Evolutionary conservation across 2,797 vertebrate species (phyloP), one percentile per base, ranked within the genome.

Genomic region (Gallirallus australis): DNA sequence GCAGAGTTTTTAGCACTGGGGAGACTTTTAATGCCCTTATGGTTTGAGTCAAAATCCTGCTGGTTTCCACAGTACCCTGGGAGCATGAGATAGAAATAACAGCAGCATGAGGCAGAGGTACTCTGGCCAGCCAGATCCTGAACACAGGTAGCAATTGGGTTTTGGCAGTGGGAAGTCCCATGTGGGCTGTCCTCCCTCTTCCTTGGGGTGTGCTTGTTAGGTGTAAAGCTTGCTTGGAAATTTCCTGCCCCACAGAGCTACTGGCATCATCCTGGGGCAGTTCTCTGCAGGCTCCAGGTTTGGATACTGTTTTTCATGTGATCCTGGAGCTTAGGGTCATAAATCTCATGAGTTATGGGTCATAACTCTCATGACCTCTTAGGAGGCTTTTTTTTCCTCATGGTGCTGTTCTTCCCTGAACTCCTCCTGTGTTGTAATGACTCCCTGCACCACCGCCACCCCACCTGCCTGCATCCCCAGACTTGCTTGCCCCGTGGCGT

Each of bases 381-480:
- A 20, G 69, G 45, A 86, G 27, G 17, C 52, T 81, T 89, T 40
- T 8, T 70, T 77, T 78, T 5, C 15, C 19, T 69, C 24, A 39
- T 9, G 2, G 11, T 63, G 27, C 61, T 60, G 6, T 61, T 84
- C 9, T 63, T 76, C 66, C 78, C 48, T 81, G 57, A 94, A n/a
- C 11, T 66, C 15, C 7, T 69, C 15, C 42, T 57, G 28, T 47
- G 15, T 24, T 1, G 0, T 66, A 30, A 40, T 0, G 5, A 12
- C 42, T 73, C 0, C 0, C 35, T 39, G n/a, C 33, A 48, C 33
- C 45, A 66, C 35, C 63, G 9, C 39, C 91, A 21, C 14, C n/a
- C 48, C 45, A 39, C 25, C 18, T 60, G 45, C 40, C 23, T 61
- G 40, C 65, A 65, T 60, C 77, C 65, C 72, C 61, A 37, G 61